Evolutionary conservation across 2,113 vertebrate genomes (phyloP).

Genomic region (Rhinoderma darwinii): DNA sequence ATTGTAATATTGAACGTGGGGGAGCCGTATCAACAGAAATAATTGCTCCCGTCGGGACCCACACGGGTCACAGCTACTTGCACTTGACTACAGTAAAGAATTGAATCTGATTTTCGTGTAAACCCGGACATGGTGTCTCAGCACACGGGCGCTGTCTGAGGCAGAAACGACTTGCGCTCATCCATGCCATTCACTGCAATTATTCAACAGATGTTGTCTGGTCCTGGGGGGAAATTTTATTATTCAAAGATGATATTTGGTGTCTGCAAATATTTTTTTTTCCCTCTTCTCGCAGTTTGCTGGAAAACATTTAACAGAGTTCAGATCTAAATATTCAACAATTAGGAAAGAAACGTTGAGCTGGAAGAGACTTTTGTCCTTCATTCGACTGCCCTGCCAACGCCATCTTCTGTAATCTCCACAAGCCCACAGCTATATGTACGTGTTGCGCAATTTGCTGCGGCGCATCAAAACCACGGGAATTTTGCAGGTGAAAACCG

Average conservation of each 20-base stretch:
- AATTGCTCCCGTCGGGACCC: constrained; percentile 93
- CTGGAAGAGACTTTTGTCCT: neutral
- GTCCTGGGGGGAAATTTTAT: constrained; percentile 61
- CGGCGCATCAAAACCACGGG: too few relatives aligned
- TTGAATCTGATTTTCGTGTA: constrained; percentile 70
- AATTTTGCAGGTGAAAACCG: too few relatives aligned
- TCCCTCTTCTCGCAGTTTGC: constrained; percentile 57
- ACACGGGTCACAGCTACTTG: constrained; percentile 75
- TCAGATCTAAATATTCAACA: constrained; percentile 57
- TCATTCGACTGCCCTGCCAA: neutral
- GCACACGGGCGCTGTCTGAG: constrained; percentile 66
- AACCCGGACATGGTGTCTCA: constrained; percentile 66
- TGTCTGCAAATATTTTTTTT: constrained; percentile 68
- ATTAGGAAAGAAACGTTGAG: constrained; percentile 56
- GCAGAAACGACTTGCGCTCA: constrained; percentile 57
- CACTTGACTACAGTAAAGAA: constrained; percentile 72
- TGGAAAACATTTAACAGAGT: constrained; percentile 41
- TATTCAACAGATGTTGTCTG: constrained; percentile 63
- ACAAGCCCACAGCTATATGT: too few relatives aligned
- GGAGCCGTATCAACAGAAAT: constrained; percentile 69
- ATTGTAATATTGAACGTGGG: constrained; percentile 75
- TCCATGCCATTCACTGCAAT: constrained; percentile 59
- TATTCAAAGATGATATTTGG: constrained; percentile 60
- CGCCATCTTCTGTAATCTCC: neutral
- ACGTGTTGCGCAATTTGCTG: too few relatives aligned